phyloP scores from a whole-genome alignment of 1,140 invertebrate species.

The Drosophila cardini region DNA sequence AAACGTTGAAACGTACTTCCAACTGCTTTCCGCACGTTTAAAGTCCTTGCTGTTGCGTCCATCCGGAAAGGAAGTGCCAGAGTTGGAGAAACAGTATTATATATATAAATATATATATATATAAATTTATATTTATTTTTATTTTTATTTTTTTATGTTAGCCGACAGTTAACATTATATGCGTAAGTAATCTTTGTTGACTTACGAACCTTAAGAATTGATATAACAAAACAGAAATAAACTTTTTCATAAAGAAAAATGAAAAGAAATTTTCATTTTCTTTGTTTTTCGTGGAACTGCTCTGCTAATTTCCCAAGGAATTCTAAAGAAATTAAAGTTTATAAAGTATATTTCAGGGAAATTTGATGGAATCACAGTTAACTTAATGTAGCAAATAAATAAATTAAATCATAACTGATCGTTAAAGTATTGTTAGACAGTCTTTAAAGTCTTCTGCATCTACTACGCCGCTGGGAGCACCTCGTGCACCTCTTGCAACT shows the following conservation, averaged over 20 bases:
- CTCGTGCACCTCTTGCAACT: conserved; percentile 52
- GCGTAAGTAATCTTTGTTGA: conserved; percentile 42
- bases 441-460: background rate
- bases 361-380: too few species aligned
- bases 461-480: conserved; percentile 27
- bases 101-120: background rate
- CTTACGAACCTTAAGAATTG: conserved; percentile 23
- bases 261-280: background rate
- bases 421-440: too few species aligned
- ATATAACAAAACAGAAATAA: conserved; percentile 13
- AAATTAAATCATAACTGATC: background rate
- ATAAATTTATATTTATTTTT: conserved; percentile 2
- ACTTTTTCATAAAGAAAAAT: conserved; percentile 14
- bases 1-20: conserved; percentile 53
- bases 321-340: too few species aligned
- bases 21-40: conserved; percentile 50
- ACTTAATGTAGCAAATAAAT: background rate
- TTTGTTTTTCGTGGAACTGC: background rate
- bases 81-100: conserved; percentile 13
- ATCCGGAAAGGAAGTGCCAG: conserved; percentile 26
- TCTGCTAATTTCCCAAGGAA: too few species aligned
- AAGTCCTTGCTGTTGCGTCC: conserved; percentile 32
- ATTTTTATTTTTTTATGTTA: conserved; percentile 28
- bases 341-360: too few species aligned
- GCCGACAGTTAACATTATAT: conserved; percentile 40